Evolutionary conservation across 2,888 invertebrate species (phyloP), one percentile per base, ranked within the genome.

Genomic region (Diachrysia chrysitis): DNA sequence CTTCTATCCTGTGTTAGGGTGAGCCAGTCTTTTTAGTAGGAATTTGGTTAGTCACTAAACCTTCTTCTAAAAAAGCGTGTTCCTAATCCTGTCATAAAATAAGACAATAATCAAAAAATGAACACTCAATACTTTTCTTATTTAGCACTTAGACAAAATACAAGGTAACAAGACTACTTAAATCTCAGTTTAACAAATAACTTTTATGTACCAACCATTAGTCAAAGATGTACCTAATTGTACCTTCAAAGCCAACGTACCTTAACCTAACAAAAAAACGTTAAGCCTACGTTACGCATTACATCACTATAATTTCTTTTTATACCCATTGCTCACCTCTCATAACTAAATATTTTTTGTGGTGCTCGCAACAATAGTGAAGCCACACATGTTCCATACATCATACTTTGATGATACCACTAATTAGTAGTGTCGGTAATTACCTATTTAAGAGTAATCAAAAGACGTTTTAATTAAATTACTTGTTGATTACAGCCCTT

Each of bases 401-500:
- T n/a, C 21, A 42, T 53, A 75, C 54, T 60, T 54, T 53, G 51
- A 58, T 54, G 58, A 71, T 69, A 12, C 19, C 25, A 35, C 42
- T 61, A 59, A 76, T 67, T 76, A 68, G 68, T 51, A 61, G 67
- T 61, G 53, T 25, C 14, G 35, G 61, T 81, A 78, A 83, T 85
- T 76, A 82, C 73, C 17, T 76, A 79, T 82, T 79, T 70, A 58
- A 58, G 58, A 63, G 73, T 76, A 75, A 78, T 82, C 80, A 82
- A 72, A 77, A 66, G 70, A 64, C 75, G 76, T 79, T 77, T 78
- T 37, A 54, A 63, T 79, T 80, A 83, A 87, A 83, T 76, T 84
- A 78, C 80, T 82, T 75, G 72, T 71, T 76, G 67, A 71, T 10
- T 4, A 23, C 25, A 17, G n/a, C 63, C 63, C 70, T 73, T 58